Evolutionary conservation across 2,797 vertebrate species (phyloP).

Genomic region (Ptychadena robeensis): DNA sequence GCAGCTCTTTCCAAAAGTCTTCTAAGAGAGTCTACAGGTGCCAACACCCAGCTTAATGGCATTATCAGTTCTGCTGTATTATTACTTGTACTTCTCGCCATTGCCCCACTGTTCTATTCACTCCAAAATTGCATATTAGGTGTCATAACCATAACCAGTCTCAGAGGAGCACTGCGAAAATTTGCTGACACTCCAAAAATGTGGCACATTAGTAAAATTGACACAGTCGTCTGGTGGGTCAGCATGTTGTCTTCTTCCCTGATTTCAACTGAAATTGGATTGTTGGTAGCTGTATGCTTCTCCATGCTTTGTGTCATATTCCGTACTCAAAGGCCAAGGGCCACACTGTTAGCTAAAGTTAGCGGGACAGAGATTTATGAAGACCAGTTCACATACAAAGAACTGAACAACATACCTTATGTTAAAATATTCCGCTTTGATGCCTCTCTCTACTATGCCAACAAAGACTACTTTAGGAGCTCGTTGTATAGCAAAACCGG

Average conservation of each 20-base stretch:
- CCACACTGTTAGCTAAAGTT: conserved; percentile 67
- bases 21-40: conserved; percentile 71
- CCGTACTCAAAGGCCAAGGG: conserved; percentile 68
- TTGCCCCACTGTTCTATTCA: conserved; percentile 68
- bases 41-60: conserved; percentile 67
- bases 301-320: conserved; percentile 71
- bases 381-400: conserved; percentile 69
- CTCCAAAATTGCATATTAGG: conserved; percentile 69
- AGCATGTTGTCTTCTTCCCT: conserved; percentile 70
- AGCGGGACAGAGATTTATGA: conserved; percentile 66
- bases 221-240: conserved; percentile 68
- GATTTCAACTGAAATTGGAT: conserved; percentile 68
- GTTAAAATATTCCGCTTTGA: conserved; percentile 72
- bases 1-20: conserved; percentile 71
- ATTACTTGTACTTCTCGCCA: conserved; percentile 71
- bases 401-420: conserved; percentile 65
- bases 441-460: conserved; percentile 70
- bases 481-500: conserved; percentile 66
- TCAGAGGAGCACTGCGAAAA: conserved; percentile 64
- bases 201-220: conserved; percentile 71
- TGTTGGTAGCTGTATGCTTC: conserved; percentile 66
- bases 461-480: conserved; percentile 71
- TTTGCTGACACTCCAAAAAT: conserved; percentile 65
- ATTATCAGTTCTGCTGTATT: conserved; percentile 69
- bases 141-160: conserved; percentile 69